These are phyloP conservation scores for Otolemur garnettii DNA, from an alignment of 2,113 vertebrate species.

Conservation along the genomic window DNA sequence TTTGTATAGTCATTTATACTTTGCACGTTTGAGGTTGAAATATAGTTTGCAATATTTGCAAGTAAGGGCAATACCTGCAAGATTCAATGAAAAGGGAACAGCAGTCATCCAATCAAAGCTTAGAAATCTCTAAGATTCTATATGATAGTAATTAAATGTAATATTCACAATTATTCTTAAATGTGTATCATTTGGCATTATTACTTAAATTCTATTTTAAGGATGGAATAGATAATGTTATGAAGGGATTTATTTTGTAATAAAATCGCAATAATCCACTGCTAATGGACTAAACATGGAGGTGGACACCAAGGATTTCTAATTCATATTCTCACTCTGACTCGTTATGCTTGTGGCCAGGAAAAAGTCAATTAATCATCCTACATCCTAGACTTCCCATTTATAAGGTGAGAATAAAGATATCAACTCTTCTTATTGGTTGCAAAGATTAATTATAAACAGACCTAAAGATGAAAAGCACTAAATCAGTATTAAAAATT, in stretches of 20 bases:
- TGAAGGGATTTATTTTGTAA: neutral
- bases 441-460: slow-evolving; percentile 28
- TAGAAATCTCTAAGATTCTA: slow-evolving; percentile 12
- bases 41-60: neutral
- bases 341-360: neutral
- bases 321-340: slow-evolving; percentile 3
- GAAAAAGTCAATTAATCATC: slow-evolving; percentile 32
- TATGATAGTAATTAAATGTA: neutral
- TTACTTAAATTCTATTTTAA: slow-evolving; percentile 12
- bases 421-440: neutral
- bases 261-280: neutral
- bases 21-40: neutral
- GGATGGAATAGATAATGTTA: neutral
- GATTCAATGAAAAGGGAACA: neutral
- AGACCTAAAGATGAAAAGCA: slow-evolving; percentile 28
- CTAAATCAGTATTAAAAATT: slow-evolving; percentile 27
- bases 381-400: slow-evolving; percentile 25
- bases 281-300: slow-evolving; percentile 14
- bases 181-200: neutral
- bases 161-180: neutral
- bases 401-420: slow-evolving; percentile 47
- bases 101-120: neutral
- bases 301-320: neutral
- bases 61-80: neutral
- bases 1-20: slow-evolving; percentile 21